Percentiles rank a stretch among this genome's conserved stretches.
Conservation (phyloP, 2,888 invertebrate species). For the Microctonus hyperodae region DNA sequence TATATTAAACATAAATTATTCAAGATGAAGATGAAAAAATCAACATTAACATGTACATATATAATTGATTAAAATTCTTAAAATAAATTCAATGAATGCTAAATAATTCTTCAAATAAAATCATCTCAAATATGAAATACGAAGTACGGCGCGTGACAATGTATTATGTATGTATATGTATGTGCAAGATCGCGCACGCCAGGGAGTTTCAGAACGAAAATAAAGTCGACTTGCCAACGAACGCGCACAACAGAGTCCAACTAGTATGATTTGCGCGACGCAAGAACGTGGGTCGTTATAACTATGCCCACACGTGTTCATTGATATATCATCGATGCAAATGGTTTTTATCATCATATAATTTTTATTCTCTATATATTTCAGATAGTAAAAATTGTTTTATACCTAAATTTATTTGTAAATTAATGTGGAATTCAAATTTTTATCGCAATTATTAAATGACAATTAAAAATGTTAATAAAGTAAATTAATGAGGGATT, state of each 20-base stretch:
- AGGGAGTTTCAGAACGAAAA: not conserved
- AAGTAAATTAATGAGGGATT: no score
- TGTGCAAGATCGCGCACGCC: not conserved
- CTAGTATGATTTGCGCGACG: conserved; percentile 26
- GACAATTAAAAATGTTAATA: not conserved
- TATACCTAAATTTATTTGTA: no score
- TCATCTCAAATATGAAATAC: not conserved
- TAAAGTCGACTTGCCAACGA: conserved; percentile 13
- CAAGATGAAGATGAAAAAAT: no score
- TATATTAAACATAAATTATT: no score
- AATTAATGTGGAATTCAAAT: not conserved
- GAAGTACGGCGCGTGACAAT: not conserved
- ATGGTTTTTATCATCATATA: not conserved
- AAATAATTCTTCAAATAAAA: no score
- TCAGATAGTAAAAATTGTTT: not conserved
- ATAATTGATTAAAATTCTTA: no score
- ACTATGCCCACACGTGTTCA: not conserved
- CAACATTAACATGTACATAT: no score
- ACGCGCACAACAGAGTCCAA: conserved; percentile 10
- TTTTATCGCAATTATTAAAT: not conserved
- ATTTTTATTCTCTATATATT: not conserved
- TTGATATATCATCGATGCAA: not conserved
- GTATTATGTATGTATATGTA: no score
- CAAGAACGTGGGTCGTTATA: conserved; percentile 14
- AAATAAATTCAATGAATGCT: no score